Base-by-base conservation (phyloP, 2,113 vertebrate genomes). In the Colaptes auratus region DNA sequence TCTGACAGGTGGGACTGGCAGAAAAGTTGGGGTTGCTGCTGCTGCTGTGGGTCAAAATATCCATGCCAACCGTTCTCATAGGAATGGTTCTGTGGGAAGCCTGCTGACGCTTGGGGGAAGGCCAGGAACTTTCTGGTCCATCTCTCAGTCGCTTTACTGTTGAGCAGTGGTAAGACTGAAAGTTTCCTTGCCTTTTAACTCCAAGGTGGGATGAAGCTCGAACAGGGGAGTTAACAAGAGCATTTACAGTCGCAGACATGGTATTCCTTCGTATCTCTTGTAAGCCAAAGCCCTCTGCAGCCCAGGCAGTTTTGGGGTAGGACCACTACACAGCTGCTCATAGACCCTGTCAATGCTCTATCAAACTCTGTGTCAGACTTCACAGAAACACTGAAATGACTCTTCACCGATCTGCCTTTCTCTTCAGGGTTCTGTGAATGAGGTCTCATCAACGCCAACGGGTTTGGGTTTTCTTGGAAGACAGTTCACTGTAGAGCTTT, bases 161-260 rank as follows among this genome's bases (percentile, higher is more conserved):
- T 65, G 95, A 96, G 87, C 30, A 83, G 52, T 28, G 48, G 73
- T n/a, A 39, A 52, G 83, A 83, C 48, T 39, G 71, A 77, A 79
- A 89, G 25, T 44, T 78, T 83, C 77, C 75, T 73, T 14, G 28
- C 67, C 97, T 96, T 88, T 96, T 97, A 86, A 55, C 56, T 82
- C 88, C 76, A 30, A 63, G 44, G 90, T 50, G 16, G 90, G 65
- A 70, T 9, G 19, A 55, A 65, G 36, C 23, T 90, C 25, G 39
- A 72, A 94, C 23, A n/a, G 97, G 96, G 42, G 95, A 97, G 64
- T 93, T 95, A 76, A 96, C 86, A 50, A 96, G 81, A 63, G 96
- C 94, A 89, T 96, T 97, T 73, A 97, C 93, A 73, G 93, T 96
- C 67, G 89, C 72, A 90, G 95, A 95, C 17, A 95, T 36, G 75